Evolutionary conservation across 2,888 invertebrate genomes (phyloP), one percentile per base, ranked within the genome.

Genomic region (Stratiomys singularior): DNA sequence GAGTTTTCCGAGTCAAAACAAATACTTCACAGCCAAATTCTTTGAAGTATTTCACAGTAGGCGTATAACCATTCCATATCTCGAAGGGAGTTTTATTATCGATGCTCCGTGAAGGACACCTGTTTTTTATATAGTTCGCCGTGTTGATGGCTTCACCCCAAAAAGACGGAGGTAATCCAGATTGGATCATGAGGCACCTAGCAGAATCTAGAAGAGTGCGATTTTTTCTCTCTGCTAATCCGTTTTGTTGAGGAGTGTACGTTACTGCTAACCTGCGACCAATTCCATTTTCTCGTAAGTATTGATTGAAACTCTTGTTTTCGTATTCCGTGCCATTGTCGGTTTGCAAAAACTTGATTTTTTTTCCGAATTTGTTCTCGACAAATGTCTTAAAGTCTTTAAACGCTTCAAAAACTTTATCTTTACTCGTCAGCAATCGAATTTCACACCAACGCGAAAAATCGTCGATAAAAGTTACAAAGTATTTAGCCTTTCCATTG

Each of bases 191-290:
- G 76, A 81, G 74, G 30, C 81, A 81, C n/a, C 81, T 66, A 3
- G 80, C 78, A 79, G 79, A 81, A 47, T 81, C 81, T 0, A 81
- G 74, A 0, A 82, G 78, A n/a, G 81, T 81, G 37, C 81, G 78
- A 15, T 82, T 82, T 76, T 79, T 81, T 1, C 80, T 72, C 46
- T 81, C 81, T 0, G 81, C 80, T 7, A 80, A 71, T n/a, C 81
- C 81, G 37, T 81, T 81, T 76, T 81, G 81, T 58, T 81, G 80
- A 9, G 81, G 81, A 18, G 81, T 81, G 58, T 81, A 46, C 15
- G 81, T 67, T 3, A 79, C 46, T 28, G 80, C 78, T 28, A 81
- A 77, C 3, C 80, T 78, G 25, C 80, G 64, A 67, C 78, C 78
- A 64, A 82, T 82, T 7, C 80, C 79, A 25, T 47, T 67, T 21